A percentile compares a stretch with the other conserved stretches of the same genome.
These are phyloP conservation scores for Bolborhynchus lineola DNA, from an alignment of 2,113 vertebrate species.

Conservation along the genomic window DNA sequence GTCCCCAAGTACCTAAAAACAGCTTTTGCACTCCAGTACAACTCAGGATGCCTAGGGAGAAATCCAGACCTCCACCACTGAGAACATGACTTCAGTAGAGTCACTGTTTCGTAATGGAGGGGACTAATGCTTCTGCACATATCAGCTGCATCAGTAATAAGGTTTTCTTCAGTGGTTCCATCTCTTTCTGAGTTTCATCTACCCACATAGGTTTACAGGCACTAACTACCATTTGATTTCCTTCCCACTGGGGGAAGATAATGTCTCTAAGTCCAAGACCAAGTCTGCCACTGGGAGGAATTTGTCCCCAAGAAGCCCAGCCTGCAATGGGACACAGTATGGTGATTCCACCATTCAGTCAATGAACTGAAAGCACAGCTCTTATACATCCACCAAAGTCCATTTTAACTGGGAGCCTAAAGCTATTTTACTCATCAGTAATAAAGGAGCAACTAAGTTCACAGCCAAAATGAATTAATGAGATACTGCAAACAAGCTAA, in stretches of 20 bases:
- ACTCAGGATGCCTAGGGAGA: background rate
- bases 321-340: background rate
- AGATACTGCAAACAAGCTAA: conserved; percentile 58
- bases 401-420: conserved; percentile 52
- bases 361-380: conserved; percentile 24
- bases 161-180: background rate
- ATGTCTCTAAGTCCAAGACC: background rate
- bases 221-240: background rate
- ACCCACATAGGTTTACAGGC: background rate
- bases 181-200: background rate
- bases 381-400: conserved; percentile 53
- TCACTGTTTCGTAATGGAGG: accelerated
- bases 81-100: background rate
- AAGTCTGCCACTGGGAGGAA: background rate
- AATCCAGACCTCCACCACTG: background rate
- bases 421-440: conserved; percentile 63
- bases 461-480: conserved; percentile 53
- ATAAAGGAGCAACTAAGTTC: conserved; percentile 60
- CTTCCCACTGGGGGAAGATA: background rate
- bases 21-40: background rate
- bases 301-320: background rate
- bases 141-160: background rate
- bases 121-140: background rate
- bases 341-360: background rate
- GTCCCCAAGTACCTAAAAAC: background rate